phyloP scores from a whole-genome alignment of 2,113 vertebrate species.

The Rhea pennata region DNA sequence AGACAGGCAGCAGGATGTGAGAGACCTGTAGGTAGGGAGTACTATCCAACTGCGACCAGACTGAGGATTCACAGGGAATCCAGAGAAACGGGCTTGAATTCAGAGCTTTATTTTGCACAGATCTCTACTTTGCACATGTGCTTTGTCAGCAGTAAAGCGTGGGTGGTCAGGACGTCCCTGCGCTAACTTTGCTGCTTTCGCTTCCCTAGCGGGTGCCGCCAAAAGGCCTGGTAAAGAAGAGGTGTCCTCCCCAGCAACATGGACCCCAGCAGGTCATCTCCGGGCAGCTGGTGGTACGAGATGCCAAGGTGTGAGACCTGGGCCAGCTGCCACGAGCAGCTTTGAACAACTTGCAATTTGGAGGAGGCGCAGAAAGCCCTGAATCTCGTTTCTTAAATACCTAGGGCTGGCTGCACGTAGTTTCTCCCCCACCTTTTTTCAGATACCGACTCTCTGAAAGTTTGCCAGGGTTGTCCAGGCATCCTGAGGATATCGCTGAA shows the following conservation, averaged over 20 bases:
- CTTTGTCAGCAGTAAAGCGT: neutral
- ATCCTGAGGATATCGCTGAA: neutral
- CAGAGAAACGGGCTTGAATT: neutral
- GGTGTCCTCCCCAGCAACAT: accelerated
- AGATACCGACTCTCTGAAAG: neutral
- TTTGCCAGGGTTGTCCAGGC: neutral
- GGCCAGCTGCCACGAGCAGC: accelerated
- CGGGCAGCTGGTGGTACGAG: neutral
- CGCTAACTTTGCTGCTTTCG: neutral
- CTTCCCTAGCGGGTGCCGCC: neutral
- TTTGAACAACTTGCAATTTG: neutral
- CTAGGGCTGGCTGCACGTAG: neutral
- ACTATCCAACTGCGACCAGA: neutral
- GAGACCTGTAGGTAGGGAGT: neutral
- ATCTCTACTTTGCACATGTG: accelerated
- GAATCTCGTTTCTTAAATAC: neutral
- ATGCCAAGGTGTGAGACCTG: neutral
- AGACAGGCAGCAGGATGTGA: neutral
- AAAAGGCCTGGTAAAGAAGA: neutral
- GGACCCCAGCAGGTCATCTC: neutral
- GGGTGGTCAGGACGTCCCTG: accelerated
- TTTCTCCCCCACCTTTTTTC: neutral
- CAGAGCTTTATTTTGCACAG: neutral
- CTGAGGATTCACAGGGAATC: neutral
- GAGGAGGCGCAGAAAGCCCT: neutral